A percentile compares a stretch with the other conserved stretches of the same genome.
Evolutionary conservation across 2,113 vertebrate genomes (phyloP).

Genomic region (Pteruthius melanotis): DNA sequence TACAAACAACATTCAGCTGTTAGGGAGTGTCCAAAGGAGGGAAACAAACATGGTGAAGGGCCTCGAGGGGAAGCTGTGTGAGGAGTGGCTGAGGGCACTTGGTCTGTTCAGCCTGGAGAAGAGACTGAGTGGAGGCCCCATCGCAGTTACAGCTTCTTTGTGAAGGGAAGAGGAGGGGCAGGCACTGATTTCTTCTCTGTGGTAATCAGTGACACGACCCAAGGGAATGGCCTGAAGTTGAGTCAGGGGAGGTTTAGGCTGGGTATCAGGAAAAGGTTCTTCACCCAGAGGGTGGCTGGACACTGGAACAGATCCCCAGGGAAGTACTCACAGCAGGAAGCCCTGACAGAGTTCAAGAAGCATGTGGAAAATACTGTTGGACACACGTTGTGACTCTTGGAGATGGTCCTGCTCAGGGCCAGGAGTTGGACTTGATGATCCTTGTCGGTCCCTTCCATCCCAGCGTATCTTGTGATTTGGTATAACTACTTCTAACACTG

Average conservation of each 20-base stretch:
- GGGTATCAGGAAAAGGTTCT: neutral
- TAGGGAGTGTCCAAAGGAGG: neutral
- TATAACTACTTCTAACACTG: neutral
- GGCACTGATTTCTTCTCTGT: rapidly evolving
- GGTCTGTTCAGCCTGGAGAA: neutral
- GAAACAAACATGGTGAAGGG: neutral
- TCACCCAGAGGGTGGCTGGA: rapidly evolving
- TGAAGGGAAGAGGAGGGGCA: neutral
- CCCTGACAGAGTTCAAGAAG: neutral
- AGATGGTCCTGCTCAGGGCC: neutral
- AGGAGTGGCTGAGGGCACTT: rapidly evolving
- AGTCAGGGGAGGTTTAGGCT: neutral
- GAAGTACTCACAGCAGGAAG: neutral
- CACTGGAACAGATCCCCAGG: neutral
- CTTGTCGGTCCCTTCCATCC: neutral
- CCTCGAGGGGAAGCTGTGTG: rapidly evolving
- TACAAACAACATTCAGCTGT: neutral
- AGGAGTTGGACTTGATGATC: neutral
- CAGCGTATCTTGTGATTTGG: neutral
- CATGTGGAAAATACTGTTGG: neutral
- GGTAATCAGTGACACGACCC: neutral
- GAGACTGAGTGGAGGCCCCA: neutral
- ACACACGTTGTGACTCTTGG: neutral
- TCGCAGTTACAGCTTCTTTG: rapidly evolving
- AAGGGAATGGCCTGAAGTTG: neutral